Base-by-base conservation (phyloP, 2,888 invertebrate species). In the Synanthedon tipuliformis region DNA sequence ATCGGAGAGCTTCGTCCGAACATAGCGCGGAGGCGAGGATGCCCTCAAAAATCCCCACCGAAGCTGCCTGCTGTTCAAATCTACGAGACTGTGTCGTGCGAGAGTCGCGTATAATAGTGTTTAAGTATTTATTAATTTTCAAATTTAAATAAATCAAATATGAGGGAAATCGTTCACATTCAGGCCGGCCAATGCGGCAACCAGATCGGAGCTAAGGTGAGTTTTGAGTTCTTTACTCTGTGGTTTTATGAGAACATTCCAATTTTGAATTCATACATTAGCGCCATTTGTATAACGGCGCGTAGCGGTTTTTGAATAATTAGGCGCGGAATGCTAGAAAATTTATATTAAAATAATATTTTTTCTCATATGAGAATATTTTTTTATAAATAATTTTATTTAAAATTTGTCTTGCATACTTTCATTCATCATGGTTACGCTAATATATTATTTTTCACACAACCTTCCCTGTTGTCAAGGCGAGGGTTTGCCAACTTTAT, bases 171-270 rank as follows among this genome's bases (percentile, higher is more conserved):
- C 80, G 93, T 94, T 64, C 94, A 94, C 70, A 81, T 94, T 59
- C 94, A 94, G 78, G 93, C 92, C 72, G 94, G 94, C 68, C 94
- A 94, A 78, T 94, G 94, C 87, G 94, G 94, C 60, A 94, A 94
- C 88, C 94, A 94, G 87, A 94, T 94, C 73, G 94, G 94, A 81
- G 87, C 88, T 69, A 88, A 87, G 83, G 88, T 88, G 69, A 73
- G 54, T 51, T 50, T 48, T 5, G 50, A 51, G 45, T 5, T 23
- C 5, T 23, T 23, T 23, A 23, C 23, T 23, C 23, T 23, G 23
- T 23, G 23, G 45, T 50, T 51, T 23, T 23, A n/a, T n/a, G 23
- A 5, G 23, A 23, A 23, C 34, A 2, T 34, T 34, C 13, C 8
- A 45, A 45, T 4, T 51, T 16, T 2, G n/a, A 13, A 45, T 45